Evolutionary conservation across 2,113 vertebrate species (phyloP).

Genomic region (Cheirogaleus medius): DNA sequence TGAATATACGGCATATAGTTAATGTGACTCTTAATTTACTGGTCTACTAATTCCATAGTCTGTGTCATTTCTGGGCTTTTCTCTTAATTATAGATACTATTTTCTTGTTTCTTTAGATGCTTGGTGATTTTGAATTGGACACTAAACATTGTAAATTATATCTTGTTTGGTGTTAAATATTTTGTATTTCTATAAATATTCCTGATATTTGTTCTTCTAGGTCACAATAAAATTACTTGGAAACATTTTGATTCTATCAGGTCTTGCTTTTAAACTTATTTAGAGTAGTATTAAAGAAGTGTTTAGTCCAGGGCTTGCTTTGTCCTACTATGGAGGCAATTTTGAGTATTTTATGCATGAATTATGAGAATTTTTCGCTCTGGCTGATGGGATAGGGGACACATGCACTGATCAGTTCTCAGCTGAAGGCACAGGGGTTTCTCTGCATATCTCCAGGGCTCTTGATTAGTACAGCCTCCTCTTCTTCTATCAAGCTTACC

Average conservation of each 20-base stretch:
- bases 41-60: not conserved
- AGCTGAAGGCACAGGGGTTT: not conserved
- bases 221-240: not conserved
- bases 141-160: not conserved
- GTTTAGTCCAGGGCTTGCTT: not conserved
- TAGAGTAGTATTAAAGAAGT: not conserved
- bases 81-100: not conserved
- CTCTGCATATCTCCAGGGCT: not conserved
- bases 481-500: not conserved
- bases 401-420: not conserved
- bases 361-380: not conserved
- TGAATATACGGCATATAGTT: not conserved
- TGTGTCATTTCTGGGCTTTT: not conserved
- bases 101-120: not conserved
- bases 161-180: not conserved
- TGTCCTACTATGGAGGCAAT: not conserved
- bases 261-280: not conserved
- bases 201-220: not conserved
- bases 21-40: not conserved
- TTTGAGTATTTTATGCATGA: not conserved
- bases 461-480: not conserved
- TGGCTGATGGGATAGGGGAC: not conserved
- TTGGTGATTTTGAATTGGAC: not conserved
- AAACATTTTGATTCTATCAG: not conserved
- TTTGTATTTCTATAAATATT: not conserved